Evolutionary conservation across 1,140 invertebrate species (phyloP).

Genomic region (Cotesia vestalis): DNA sequence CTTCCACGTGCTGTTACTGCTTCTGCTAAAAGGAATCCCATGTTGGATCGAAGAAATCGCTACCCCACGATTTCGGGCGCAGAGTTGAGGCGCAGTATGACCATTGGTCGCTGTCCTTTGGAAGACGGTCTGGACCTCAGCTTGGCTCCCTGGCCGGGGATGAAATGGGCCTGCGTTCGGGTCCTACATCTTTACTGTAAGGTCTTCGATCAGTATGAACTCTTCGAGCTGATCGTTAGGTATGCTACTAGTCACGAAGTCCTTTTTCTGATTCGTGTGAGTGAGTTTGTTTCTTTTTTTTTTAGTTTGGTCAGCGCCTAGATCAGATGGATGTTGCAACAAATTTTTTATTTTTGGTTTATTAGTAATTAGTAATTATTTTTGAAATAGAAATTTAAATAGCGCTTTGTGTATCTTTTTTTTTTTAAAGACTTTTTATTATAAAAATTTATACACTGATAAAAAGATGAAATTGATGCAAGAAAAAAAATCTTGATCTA

Average conservation of each 20-base stretch:
- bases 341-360: too few species aligned
- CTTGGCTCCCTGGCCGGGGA: constrained; percentile 75
- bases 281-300: constrained; percentile 24
- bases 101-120: constrained; percentile 59
- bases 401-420: too few species aligned
- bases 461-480: too few species aligned
- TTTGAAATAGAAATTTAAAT: too few species aligned
- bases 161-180: constrained; percentile 80
- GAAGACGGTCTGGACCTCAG: constrained; percentile 63
- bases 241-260: constrained; percentile 55
- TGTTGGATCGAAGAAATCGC: constrained; percentile 52
- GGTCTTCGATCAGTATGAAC: constrained; percentile 81
- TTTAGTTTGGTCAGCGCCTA: background rate
- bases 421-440: too few species aligned
- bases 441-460: too few species aligned
- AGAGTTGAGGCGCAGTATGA: constrained; percentile 53
- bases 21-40: constrained; percentile 42
- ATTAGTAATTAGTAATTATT: too few species aligned
- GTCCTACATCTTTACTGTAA: constrained; percentile 84
- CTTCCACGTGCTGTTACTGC: constrained; percentile 37
- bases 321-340: background rate
- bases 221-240: constrained; percentile 82
- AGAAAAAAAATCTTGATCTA: too few species aligned
- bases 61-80: constrained; percentile 61
- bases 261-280: constrained; percentile 23